A percentile compares a stretch with the other conserved stretches of the same genome.
phyloP scores from a whole-genome alignment of 2,888 invertebrate species.

The Lepetodrilus schrolli region DNA sequence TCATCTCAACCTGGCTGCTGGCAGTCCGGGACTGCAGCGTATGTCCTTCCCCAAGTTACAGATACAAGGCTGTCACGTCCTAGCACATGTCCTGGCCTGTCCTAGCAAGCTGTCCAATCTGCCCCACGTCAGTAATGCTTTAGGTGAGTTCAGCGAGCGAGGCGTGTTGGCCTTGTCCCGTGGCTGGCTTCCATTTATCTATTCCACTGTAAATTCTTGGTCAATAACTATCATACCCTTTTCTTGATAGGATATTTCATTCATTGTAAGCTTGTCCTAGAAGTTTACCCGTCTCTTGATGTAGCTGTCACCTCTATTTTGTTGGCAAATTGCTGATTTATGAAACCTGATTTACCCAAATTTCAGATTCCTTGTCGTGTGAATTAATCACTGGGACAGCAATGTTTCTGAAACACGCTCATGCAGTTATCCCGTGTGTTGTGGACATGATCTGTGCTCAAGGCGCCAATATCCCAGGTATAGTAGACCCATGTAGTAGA shows the following conservation, averaged over 20 bases:
- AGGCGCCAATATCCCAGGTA: constrained; percentile 59
- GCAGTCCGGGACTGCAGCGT: constrained; percentile 17
- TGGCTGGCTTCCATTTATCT: too few relatives aligned
- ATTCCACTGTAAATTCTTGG: too few relatives aligned
- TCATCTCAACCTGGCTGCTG: constrained; percentile 45
- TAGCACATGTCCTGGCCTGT: constrained; percentile 56
- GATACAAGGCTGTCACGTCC: constrained; percentile 54
- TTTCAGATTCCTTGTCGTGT: constrained; percentile 52
- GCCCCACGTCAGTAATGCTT: constrained; percentile 33
- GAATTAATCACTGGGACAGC: constrained; percentile 57
- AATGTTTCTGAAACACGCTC: constrained; percentile 61
- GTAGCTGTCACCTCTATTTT: too few relatives aligned
- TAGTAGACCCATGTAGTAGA: too few relatives aligned
- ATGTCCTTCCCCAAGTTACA: constrained; percentile 42
- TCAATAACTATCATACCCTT: too few relatives aligned
- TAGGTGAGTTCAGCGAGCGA: constrained; percentile 49
- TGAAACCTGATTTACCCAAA: too few relatives aligned
- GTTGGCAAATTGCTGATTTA: too few relatives aligned
- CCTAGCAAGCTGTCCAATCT: constrained; percentile 34
- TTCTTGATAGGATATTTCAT: too few relatives aligned
- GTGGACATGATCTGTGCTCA: constrained; percentile 52
- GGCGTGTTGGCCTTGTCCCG: too few relatives aligned
- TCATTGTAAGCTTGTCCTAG: too few relatives aligned
- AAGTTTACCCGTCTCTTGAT: too few relatives aligned
- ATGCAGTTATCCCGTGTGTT: constrained; percentile 50